Percentiles rank a stretch among this genome's conserved stretches.
Evolutionary conservation across 1,140 invertebrate species (phyloP).

Genomic region (Aphaenogaster rudis): DNA sequence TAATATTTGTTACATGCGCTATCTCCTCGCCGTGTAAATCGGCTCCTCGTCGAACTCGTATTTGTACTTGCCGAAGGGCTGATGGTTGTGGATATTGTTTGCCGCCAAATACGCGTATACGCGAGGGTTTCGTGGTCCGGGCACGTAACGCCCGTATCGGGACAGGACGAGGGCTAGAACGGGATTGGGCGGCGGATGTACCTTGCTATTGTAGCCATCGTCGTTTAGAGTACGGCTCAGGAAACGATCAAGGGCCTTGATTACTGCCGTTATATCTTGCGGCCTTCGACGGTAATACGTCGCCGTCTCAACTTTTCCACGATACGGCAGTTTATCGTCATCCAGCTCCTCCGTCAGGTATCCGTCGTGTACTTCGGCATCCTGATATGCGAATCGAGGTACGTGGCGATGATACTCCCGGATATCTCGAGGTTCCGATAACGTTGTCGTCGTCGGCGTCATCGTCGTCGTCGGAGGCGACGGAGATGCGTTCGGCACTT

Average conservation of each 20-base stretch:
- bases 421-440: not conserved
- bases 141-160: slow-evolving; percentile 88
- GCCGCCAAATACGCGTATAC: slow-evolving; percentile 88
- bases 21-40: slow-evolving; percentile 47
- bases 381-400: slow-evolving; percentile 49
- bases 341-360: slow-evolving; percentile 59
- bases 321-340: slow-evolving; percentile 53
- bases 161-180: slow-evolving; percentile 88
- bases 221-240: slow-evolving; percentile 70
- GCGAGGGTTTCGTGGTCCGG: slow-evolving; percentile 84
- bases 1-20: not conserved
- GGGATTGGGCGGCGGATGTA: slow-evolving; percentile 88
- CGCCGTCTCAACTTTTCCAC: slow-evolving; percentile 31
- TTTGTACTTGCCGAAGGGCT: slow-evolving; percentile 89
- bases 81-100: slow-evolving; percentile 90
- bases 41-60: slow-evolving; percentile 68
- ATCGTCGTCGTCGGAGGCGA: not conserved
- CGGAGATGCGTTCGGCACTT: slow-evolving; percentile 32
- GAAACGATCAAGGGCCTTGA: slow-evolving; percentile 77
- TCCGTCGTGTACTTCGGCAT: slow-evolving; percentile 54
- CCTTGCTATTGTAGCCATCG: slow-evolving; percentile 86
- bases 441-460: not conserved
- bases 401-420: slow-evolving; percentile 41
- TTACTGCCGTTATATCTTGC: slow-evolving; percentile 70
- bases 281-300: slow-evolving; percentile 65